phyloP scores from a whole-genome alignment of 1,140 invertebrate species.

The Oncopeltus fasciatus region DNA sequence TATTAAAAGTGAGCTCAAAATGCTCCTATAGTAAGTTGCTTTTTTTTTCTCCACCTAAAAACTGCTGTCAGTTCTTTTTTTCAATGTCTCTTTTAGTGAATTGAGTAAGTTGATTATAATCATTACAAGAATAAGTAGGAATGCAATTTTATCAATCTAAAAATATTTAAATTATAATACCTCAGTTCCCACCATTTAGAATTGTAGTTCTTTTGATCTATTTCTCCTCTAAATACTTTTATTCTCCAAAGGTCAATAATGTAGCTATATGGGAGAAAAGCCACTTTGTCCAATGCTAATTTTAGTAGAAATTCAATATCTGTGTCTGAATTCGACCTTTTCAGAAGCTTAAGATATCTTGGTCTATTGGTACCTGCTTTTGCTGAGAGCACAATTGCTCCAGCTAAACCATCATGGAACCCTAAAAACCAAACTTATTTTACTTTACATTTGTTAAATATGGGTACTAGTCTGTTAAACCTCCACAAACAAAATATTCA shows the following conservation, averaged over 20 bases:
- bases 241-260: constrained; percentile 79
- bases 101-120: no score
- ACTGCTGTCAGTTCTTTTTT: no score
- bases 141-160: no score
- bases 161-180: no score
- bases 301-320: constrained; percentile 64
- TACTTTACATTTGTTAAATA: no score
- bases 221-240: constrained; percentile 65
- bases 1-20: no score
- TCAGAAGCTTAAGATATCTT: constrained; percentile 51
- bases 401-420: constrained; percentile 87
- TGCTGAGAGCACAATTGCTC: constrained; percentile 70
- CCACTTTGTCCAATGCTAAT: constrained; percentile 71
- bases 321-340: constrained; percentile 40
- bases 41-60: no score
- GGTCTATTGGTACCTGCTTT: constrained; percentile 67
- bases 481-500: no score
- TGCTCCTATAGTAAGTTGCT: no score
- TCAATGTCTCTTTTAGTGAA: no score
- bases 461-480: no score
- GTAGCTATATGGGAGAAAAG: constrained; percentile 76
- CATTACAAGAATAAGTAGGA: no score
- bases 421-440: constrained; percentile 33
- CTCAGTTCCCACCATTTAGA: constrained; percentile 47
- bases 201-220: constrained; percentile 53